Base-by-base conservation (phyloP, 92 coral and sea anemone species). In the Zoanthus sansibaricus region DNA sequence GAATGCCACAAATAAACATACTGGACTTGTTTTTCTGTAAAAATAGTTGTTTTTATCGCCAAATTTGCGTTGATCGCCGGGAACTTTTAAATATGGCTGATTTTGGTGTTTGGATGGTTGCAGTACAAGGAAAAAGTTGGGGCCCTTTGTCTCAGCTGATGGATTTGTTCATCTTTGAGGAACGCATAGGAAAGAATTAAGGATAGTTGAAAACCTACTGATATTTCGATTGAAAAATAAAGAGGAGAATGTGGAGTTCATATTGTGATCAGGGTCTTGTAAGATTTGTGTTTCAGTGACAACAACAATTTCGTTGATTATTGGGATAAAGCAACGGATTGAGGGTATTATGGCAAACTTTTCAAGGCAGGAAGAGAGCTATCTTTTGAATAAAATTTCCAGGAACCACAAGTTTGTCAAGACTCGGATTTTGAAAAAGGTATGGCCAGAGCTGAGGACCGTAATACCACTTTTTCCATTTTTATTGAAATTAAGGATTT, bases 151-250 rank as follows among this genome's bases (percentile, higher is more conserved):
- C 64, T 13, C 17, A 4, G 17, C 5, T 13, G 64, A 13, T 58
- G 64, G 18, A 18, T 58, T 58, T 58, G 64, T 58, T 58, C 20
- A 2, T 17, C 66, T 59, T 59, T 20, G 66, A 59, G 66, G 20
- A 59, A 15, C 66, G 18, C 18, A 59, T 59, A 14, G 20, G 66
- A 17, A 59, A 59, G 66, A 15, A 59, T 20, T 20, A 59, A 59
- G 20, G 66, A 17, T 59, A 59, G 66, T 59, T 59, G 6, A 59
- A 59, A 59, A 69, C 25, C 73, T 69, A 20, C 73, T 69, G 31
- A 69, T 69, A 69, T 69, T 20, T 69, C 25, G 73, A 69, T 69
- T 69, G 73, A 69, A 69, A 69, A 69, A 69, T 46, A 69, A 69
- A 69, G 73, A 69, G 73, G 73, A 69, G 25, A 6, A 69, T 69